A percentile compares a stretch with the other conserved stretches of the same genome.
Conservation (phyloP, 2,888 invertebrate genomes). For the Panzeria rudis region DNA sequence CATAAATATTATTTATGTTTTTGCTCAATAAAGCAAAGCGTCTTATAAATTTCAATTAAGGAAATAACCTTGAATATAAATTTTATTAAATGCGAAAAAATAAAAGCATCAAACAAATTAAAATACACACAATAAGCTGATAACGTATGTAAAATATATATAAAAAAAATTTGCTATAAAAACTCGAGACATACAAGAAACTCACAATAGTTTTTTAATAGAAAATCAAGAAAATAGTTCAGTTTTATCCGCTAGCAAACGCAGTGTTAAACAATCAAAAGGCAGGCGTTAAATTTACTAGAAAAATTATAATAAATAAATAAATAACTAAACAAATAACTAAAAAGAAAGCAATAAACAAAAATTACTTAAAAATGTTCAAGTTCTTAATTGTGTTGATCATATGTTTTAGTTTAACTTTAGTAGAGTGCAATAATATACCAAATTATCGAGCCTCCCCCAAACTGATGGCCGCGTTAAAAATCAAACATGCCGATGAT, state of each 20-base stretch:
- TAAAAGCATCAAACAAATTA: slow-evolving; percentile 26
- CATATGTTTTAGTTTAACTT: slow-evolving; percentile 27
- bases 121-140: slow-evolving; percentile 44
- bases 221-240: slow-evolving; percentile 56
- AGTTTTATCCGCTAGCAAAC: slow-evolving; percentile 31
- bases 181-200: slow-evolving; percentile 15
- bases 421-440: slow-evolving; percentile 39
- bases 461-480: slow-evolving; percentile 74
- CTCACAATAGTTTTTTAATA: slow-evolving; percentile 50
- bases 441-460: slow-evolving; percentile 76
- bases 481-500: slow-evolving; percentile 74
- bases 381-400: slow-evolving; percentile 26
- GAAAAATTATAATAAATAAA: not conserved
- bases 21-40: slow-evolving; percentile 33
- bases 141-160: slow-evolving; percentile 19
- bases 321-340: slow-evolving; percentile 10
- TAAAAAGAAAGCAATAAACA: not conserved
- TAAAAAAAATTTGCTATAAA: slow-evolving; percentile 56
- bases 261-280: slow-evolving; percentile 51
- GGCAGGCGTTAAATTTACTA: slow-evolving; percentile 55
- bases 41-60: slow-evolving; percentile 65
- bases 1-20: not conserved
- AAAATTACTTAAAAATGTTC: slow-evolving; percentile 38
- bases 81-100: slow-evolving; percentile 54
- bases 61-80: slow-evolving; percentile 65